Conservation (phyloP, 2,888 invertebrate species). For the Drosophila prostipennis region DNA sequence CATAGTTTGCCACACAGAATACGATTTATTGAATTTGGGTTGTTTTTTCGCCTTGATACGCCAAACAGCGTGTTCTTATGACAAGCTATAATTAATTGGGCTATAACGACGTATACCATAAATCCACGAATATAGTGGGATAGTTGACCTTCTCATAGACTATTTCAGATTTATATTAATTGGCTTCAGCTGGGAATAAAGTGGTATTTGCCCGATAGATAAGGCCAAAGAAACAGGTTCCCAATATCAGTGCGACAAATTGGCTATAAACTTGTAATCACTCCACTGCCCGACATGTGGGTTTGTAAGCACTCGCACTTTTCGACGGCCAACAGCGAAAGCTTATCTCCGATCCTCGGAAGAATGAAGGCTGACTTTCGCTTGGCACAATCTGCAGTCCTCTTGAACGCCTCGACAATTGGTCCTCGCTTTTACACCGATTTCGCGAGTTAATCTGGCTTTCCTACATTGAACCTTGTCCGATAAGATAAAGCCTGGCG, state of each 20-base stretch:
- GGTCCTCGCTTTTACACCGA: conserved; percentile 20
- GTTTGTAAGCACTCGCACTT: background rate
- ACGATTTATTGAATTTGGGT: background rate
- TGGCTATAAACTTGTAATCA: conserved; percentile 9
- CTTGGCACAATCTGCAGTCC: conserved; percentile 1
- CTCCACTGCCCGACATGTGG: background rate
- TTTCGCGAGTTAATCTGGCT: conserved; percentile 23
- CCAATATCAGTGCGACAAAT: background rate
- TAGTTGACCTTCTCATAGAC: conserved; percentile 5
- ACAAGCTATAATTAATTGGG: conserved; percentile 11
- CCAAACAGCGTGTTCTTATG: conserved; percentile 7
- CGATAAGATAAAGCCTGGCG: conserved; percentile 39
- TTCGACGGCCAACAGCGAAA: background rate
- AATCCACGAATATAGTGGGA: background rate
- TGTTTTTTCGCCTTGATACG: conserved; percentile 2
- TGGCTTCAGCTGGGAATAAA: conserved; percentile 10
- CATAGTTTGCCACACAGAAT: background rate
- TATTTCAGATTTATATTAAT: background rate
- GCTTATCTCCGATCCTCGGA: conserved; percentile 1
- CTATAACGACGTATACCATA: conserved; percentile 7
- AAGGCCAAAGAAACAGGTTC: conserved; percentile 18
- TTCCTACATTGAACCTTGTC: conserved; percentile 13
- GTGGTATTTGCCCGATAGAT: conserved; percentile 18
- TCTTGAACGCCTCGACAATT: conserved; percentile 13
- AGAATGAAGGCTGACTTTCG: conserved; percentile 12